A percentile compares a stretch with the other conserved stretches of the same genome.
These are phyloP conservation scores for Glaucomys volans DNA, from an alignment of 2,113 vertebrate genomes.

Conservation along the genomic window DNA sequence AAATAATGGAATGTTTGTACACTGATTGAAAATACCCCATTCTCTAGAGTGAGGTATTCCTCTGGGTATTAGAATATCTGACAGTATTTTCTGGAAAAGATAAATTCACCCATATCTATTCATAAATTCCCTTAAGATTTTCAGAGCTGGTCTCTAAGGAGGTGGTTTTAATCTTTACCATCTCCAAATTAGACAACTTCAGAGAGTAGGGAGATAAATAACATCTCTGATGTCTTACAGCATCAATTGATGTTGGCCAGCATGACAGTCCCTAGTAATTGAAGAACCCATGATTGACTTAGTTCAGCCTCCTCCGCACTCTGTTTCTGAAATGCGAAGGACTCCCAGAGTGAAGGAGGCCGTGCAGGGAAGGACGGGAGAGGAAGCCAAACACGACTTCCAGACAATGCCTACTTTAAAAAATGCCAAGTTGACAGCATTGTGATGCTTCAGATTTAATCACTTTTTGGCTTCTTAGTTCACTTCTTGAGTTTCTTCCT, in stretches of 20 bases:
- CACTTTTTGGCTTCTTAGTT: neutral
- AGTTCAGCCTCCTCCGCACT: neutral
- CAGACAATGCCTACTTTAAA: neutral
- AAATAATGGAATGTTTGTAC: conserved; percentile 18
- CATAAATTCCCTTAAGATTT: conserved; percentile 70
- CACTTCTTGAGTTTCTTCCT: neutral
- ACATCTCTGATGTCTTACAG: conserved; percentile 66
- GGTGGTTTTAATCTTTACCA: conserved; percentile 66
- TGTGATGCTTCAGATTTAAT: conserved; percentile 26
- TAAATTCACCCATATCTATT: conserved; percentile 19
- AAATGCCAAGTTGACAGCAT: neutral
- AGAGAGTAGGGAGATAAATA: conserved; percentile 75
- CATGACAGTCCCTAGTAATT: conserved; percentile 36
- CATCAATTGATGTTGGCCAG: conserved; percentile 26
- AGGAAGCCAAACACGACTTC: neutral
- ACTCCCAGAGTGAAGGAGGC: neutral
- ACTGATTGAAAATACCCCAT: neutral
- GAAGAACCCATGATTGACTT: conserved; percentile 55
- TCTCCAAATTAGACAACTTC: conserved; percentile 78
- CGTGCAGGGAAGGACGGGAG: neutral
- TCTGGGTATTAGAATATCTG: conserved; percentile 48
- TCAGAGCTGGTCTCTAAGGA: conserved; percentile 60
- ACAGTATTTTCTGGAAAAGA: conserved; percentile 4
- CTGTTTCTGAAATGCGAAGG: neutral
- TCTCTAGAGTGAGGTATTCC: neutral